These are phyloP conservation scores for Brachyptera risi DNA, from an alignment of 2,888 invertebrate species.

Conservation along the genomic window DNA sequence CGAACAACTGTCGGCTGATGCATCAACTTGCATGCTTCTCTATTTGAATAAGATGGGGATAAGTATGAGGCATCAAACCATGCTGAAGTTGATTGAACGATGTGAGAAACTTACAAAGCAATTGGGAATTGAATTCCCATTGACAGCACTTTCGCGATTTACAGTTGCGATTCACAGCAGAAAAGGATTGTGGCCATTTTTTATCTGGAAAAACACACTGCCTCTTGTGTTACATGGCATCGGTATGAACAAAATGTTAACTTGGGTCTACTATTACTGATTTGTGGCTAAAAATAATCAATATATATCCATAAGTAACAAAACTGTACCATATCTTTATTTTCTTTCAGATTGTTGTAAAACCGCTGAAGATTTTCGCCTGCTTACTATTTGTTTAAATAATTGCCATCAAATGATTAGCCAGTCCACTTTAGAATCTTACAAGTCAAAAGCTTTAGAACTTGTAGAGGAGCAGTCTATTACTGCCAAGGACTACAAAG, in stretches of 20 bases:
- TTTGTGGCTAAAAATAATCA: background rate
- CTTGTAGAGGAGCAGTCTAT: constrained; percentile 42
- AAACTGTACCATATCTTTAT: constrained; percentile 18
- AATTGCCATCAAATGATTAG: constrained; percentile 45
- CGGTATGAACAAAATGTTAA: no score
- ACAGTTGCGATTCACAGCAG: constrained; percentile 45
- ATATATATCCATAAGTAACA: background rate
- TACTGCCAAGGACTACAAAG: constrained; percentile 33
- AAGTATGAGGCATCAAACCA: constrained; percentile 38
- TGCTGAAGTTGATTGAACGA: constrained; percentile 42
- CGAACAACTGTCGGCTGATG: constrained; percentile 42
- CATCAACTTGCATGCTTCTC: constrained; percentile 46
- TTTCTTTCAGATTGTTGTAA: constrained; percentile 41
- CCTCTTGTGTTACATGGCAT: constrained; percentile 43
- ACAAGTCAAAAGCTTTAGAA: constrained; percentile 42
- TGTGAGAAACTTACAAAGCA: constrained; percentile 27
- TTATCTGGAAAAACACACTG: constrained; percentile 43
- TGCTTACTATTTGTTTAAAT: constrained; percentile 48
- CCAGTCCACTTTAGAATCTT: constrained; percentile 42
- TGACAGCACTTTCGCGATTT: constrained; percentile 46
- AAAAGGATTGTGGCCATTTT: constrained; percentile 44
- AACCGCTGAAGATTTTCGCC: constrained; percentile 44
- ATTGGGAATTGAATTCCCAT: constrained; percentile 33
- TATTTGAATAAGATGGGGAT: constrained; percentile 50
- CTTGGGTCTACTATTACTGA: background rate